phyloP scores from a whole-genome alignment of 2,797 vertebrate genomes.

The Melanotaenia trifasciata region DNA sequence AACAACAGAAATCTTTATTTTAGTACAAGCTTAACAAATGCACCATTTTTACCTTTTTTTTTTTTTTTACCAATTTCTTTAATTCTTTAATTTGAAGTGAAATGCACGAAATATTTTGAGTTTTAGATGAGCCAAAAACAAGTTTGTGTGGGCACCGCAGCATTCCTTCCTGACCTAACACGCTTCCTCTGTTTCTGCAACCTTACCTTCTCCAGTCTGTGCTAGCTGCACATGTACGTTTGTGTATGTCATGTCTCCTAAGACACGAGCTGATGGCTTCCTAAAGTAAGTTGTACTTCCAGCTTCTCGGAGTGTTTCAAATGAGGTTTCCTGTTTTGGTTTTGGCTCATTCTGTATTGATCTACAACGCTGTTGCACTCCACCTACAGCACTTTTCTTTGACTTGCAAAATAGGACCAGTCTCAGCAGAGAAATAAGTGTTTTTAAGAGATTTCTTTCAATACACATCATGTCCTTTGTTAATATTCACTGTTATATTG shows the following conservation, averaged over 20 bases:
- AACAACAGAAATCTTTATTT: background rate
- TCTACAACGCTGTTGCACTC: background rate
- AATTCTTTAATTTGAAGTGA: background rate
- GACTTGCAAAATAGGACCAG: background rate
- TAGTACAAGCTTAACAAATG: background rate
- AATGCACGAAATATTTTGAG: background rate
- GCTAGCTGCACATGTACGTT: background rate
- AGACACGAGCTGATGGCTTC: background rate
- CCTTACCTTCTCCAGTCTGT: background rate
- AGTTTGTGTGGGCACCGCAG: background rate
- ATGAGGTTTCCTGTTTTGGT: background rate
- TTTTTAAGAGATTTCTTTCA: background rate
- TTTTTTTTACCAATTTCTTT: background rate
- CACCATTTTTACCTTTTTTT: background rate
- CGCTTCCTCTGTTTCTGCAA: background rate
- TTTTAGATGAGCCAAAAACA: background rate
- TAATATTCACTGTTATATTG: slow-evolving; percentile 1
- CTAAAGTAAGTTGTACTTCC: background rate
- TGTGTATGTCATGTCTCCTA: background rate
- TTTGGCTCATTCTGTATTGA: background rate
- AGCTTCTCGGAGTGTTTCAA: background rate
- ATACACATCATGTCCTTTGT: background rate
- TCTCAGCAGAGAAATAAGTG: background rate
- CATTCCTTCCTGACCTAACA: background rate
- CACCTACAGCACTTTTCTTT: background rate